Percentiles rank a stretch among this genome's conserved stretches.
These are phyloP conservation scores for Paraescarpia echinospica DNA, from an alignment of 1,140 invertebrate species.

Conservation along the genomic window DNA sequence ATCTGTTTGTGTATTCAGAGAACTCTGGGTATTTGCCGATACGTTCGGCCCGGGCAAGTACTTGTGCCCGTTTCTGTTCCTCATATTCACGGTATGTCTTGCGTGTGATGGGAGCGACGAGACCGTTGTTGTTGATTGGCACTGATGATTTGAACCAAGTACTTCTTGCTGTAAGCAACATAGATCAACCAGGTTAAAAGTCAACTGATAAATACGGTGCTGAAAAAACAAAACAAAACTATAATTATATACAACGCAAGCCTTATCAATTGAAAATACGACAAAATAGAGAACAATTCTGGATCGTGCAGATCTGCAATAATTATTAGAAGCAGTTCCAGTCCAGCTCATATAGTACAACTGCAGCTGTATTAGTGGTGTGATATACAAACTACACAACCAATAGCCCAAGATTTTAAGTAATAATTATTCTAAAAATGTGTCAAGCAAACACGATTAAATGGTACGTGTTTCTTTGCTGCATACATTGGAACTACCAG, in stretches of 20 bases:
- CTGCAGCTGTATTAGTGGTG: background rate
- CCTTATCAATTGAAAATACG: background rate
- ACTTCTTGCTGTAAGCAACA: constrained; percentile 41
- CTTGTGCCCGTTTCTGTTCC: constrained; percentile 31
- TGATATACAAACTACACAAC: background rate
- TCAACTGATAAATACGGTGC: background rate
- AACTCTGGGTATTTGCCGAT: constrained; percentile 45
- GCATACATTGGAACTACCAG: too few relatives aligned
- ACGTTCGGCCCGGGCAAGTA: constrained; percentile 32
- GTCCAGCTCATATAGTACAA: too few relatives aligned
- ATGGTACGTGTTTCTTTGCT: too few relatives aligned
- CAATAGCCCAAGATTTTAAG: background rate
- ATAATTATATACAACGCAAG: too few relatives aligned
- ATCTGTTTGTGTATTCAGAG: constrained; percentile 52
- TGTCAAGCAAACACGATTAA: too few relatives aligned
- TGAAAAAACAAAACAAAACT: background rate
- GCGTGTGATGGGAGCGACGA: constrained; percentile 45
- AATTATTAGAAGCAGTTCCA: background rate
- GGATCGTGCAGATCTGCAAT: background rate
- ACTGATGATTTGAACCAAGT: constrained; percentile 53
- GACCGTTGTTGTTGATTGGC: constrained; percentile 46
- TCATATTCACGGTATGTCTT: constrained; percentile 49
- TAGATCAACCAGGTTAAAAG: constrained; percentile 9
- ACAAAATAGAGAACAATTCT: background rate
- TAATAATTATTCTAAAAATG: background rate